These are phyloP conservation scores for Xerus rutilus DNA, from an alignment of 2,797 vertebrate genomes.

Conservation along the genomic window DNA sequence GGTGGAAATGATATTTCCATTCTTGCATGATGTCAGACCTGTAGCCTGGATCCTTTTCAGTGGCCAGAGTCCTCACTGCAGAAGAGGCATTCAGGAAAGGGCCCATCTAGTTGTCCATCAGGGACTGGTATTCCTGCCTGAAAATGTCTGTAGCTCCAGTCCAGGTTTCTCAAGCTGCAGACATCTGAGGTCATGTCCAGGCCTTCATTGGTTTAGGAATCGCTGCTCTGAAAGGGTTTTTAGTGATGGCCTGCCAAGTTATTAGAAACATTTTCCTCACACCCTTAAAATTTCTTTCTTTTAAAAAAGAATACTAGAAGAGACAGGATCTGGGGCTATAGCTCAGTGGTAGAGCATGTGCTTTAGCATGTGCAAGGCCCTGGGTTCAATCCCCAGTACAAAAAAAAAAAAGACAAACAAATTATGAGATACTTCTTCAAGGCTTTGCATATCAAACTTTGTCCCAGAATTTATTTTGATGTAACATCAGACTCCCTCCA, in stretches of 20 bases:
- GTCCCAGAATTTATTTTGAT: slow-evolving; percentile 29
- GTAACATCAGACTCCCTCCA: slow-evolving; percentile 5
- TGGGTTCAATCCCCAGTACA: not conserved
- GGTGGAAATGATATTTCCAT: not conserved
- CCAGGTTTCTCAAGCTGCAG: slow-evolving; percentile 6
- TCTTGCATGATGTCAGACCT: not conserved
- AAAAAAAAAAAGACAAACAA: not conserved
- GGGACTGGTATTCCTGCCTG: not conserved
- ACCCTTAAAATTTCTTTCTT: not conserved
- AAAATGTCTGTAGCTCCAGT: not conserved
- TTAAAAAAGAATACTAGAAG: not conserved
- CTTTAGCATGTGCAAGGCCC: not conserved
- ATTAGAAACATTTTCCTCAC: slow-evolving; percentile 44
- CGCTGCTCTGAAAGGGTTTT: slow-evolving; percentile 29
- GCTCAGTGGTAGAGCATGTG: not conserved
- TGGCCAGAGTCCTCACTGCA: not conserved
- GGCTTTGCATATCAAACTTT: slow-evolving; percentile 28
- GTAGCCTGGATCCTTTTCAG: not conserved
- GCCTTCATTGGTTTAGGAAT: slow-evolving; percentile 12
- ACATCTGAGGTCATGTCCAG: slow-evolving; percentile 21
- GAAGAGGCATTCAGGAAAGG: not conserved
- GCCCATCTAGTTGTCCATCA: not conserved
- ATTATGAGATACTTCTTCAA: slow-evolving; percentile 56
- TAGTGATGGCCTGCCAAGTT: not conserved
- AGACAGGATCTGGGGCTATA: not conserved